Conservation (phyloP, 2,113 vertebrate species). For the Cryptotis parvus region DNA sequence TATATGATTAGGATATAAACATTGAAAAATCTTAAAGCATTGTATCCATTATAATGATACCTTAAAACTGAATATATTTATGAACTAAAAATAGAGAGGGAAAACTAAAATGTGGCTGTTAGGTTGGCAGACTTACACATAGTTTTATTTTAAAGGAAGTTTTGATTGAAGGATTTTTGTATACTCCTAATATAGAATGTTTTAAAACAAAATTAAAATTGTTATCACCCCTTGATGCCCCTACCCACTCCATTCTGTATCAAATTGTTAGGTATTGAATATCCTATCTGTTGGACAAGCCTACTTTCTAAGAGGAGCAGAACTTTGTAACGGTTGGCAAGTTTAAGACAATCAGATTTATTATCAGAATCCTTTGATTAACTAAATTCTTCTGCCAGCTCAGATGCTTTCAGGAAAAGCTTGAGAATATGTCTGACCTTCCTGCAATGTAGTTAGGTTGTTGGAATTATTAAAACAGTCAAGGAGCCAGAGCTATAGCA, state of each 20-base stretch:
- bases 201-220: not conserved
- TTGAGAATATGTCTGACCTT: not conserved
- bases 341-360: not conserved
- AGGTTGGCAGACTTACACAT: not conserved
- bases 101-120: not conserved
- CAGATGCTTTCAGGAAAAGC: not conserved
- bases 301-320: not conserved
- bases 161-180: not conserved
- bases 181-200: not conserved
- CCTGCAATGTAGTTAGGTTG: not conserved
- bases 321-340: not conserved
- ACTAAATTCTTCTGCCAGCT: not conserved
- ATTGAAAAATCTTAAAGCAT: constrained; percentile 7
- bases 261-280: not conserved
- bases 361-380: not conserved
- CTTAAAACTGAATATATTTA: not conserved
- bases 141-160: not conserved
- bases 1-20: not conserved
- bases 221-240: not conserved
- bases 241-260: not conserved
- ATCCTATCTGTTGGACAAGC: not conserved
- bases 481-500: no score
- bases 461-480: not conserved
- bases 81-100: not conserved
- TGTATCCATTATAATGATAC: not conserved